phyloP scores from a whole-genome alignment of 2,888 invertebrate species.

The Thyatira batis region DNA sequence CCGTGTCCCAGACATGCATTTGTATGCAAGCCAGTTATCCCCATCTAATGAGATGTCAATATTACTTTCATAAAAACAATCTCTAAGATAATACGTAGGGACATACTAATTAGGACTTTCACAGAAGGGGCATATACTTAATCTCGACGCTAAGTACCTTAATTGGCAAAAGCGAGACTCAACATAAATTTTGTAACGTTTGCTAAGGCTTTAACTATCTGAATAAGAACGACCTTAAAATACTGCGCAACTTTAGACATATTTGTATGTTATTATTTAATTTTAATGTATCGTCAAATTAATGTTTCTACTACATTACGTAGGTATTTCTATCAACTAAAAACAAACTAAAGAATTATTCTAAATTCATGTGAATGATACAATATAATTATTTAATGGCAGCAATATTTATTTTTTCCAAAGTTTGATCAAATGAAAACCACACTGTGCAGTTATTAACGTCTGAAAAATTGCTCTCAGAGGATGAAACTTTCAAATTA shows the following conservation, averaged over 20 bases:
- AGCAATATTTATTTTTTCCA: too few species aligned
- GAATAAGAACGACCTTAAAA: neutral
- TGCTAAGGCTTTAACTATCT: neutral
- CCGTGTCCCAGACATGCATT: neutral
- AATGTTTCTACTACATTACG: too few species aligned
- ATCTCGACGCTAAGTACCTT: neutral
- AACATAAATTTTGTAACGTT: neutral
- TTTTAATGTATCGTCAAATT: too few species aligned
- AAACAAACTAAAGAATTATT: too few species aligned
- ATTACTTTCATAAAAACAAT: neutral
- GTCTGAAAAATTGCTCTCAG: too few species aligned
- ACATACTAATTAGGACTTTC: neutral
- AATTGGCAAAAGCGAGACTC: neutral
- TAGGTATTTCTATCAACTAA: too few species aligned
- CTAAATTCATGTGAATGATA: too few species aligned
- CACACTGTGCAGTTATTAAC: too few species aligned
- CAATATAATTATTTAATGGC: too few species aligned
- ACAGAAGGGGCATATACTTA: neutral
- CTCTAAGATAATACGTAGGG: neutral
- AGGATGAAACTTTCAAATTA: too few species aligned
- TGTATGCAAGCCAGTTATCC: neutral
- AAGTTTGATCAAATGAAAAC: too few species aligned
- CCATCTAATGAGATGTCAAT: neutral
- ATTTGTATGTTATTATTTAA: neutral
- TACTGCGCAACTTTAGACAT: neutral